phyloP scores from a whole-genome alignment of 2,113 vertebrate genomes.

The Lichenostomus cassidix region DNA sequence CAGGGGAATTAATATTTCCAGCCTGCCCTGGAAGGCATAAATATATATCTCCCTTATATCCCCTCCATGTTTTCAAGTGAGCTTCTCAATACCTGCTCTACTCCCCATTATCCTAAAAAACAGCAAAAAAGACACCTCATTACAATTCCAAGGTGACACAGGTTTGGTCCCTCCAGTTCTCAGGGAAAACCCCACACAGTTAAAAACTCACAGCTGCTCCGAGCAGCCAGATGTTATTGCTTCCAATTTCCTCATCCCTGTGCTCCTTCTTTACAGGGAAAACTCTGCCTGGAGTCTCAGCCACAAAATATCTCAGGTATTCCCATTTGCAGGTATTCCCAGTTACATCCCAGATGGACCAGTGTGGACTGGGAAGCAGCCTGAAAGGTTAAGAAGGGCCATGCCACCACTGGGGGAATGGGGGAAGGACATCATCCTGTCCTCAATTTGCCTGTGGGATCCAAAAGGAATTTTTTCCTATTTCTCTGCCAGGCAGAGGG shows the following conservation, averaged over 20 bases:
- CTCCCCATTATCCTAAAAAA: neutral
- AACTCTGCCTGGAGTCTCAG: neutral
- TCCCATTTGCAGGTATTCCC: neutral
- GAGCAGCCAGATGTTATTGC: neutral
- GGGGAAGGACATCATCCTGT: neutral
- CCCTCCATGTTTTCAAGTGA: rapidly evolving
- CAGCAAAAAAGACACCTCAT: rapidly evolving
- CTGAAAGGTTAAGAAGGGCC: neutral
- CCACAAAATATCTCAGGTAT: neutral
- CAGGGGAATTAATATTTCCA: neutral
- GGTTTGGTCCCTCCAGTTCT: neutral
- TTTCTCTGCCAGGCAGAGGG: constrained; percentile 51
- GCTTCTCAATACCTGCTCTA: neutral
- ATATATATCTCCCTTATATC: too few species aligned
- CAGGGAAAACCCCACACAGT: neutral
- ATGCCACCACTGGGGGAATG: neutral
- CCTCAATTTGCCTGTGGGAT: constrained; percentile 23
- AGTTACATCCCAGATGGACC: neutral
- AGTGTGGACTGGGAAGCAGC: neutral
- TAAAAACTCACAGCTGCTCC: neutral
- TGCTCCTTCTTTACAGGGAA: rapidly evolving
- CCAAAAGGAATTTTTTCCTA: neutral
- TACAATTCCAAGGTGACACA: rapidly evolving
- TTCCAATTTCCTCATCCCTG: rapidly evolving
- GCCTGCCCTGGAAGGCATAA: neutral